Percentiles rank a stretch among this genome's conserved stretches.
phyloP scores from a whole-genome alignment of 1,140 invertebrate genomes.

The Temnothorax longispinosus region DNA sequence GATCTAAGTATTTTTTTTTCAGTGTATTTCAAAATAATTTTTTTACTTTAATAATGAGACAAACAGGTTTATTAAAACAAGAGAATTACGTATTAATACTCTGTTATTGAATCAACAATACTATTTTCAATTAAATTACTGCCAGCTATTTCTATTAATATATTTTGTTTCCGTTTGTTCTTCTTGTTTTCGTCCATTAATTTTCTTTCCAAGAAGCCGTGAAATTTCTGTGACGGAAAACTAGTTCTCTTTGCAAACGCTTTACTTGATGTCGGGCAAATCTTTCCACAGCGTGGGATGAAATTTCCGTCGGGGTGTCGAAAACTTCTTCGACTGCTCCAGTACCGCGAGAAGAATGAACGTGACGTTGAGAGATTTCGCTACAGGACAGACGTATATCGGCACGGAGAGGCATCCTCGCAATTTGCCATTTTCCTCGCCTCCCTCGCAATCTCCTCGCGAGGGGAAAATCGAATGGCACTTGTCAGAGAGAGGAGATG shows the following conservation, averaged over 20 bases:
- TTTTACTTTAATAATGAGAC: background rate
- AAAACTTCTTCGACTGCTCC: background rate
- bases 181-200: background rate
- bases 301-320: conserved; percentile 19
- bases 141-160: background rate
- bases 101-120: background rate
- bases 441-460: background rate
- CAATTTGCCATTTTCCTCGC: conserved; percentile 9
- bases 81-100: background rate
- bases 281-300: background rate
- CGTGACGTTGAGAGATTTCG: conserved; percentile 23
- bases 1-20: too few relatives aligned
- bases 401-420: background rate
- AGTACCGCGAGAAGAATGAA: background rate
- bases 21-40: background rate
- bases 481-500: conserved; percentile 12
- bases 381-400: background rate
- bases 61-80: background rate
- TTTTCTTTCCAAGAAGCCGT: background rate
- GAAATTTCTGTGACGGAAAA: conserved; percentile 7
- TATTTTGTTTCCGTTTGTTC: background rate
- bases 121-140: background rate
- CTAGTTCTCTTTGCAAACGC: background rate
- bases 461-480: background rate
- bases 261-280: background rate